Base-by-base conservation (phyloP, 2,113 vertebrate species). In the Erpornis zantholeuca region DNA sequence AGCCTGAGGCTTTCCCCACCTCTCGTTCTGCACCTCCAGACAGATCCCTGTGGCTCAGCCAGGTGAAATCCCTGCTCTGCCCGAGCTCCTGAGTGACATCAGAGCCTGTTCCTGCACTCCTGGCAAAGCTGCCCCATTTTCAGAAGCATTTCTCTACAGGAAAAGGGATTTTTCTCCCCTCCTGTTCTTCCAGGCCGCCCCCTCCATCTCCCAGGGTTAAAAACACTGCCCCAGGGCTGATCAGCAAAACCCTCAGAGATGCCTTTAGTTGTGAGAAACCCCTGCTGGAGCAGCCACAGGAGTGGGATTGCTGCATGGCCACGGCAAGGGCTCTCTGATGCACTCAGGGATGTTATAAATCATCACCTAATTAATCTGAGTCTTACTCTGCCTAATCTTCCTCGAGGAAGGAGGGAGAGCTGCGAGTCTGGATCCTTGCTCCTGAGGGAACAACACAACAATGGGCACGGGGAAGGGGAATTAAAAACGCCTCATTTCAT, bases 171-270 rank as follows among this genome's bases (percentile, higher is more conserved):
- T 68, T 77, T 45, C 27, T 57, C 38, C 57, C 16, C 7, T 70
- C 47, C 56, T 2, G 0, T 12, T 7, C 15, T 36, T 36, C n/a
- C 85, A 57, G 50, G 14, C 14, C 71, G 47, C 25, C 42, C 28
- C 12, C 12, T 81, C 50, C 54, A 11, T n/a, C 54, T 69, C 45
- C 50, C 1, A 1, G 72, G 45, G 28, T 40, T 36, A 7, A 56
- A 85, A 25, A 12, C 0, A 0, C 40, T 40, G 40, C 16, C 27
- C 44, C 11, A 6, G 63, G 31, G 33, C 31, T 57, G n/a, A 19
- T 15, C 10, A 71, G 38, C 61, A 68, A 72, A 90, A 29, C 7
- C 35, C 18, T 64, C 27, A 3, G 9, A 15, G 29, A 44, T 2
- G 4, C 4, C 24, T 66, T 66, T 10, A 44, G 47, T 10, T 1